Evolutionary conservation across 2,797 vertebrate species (phyloP), one percentile per base, ranked within the genome.

Genomic region (Arremon aurantiirostris): DNA sequence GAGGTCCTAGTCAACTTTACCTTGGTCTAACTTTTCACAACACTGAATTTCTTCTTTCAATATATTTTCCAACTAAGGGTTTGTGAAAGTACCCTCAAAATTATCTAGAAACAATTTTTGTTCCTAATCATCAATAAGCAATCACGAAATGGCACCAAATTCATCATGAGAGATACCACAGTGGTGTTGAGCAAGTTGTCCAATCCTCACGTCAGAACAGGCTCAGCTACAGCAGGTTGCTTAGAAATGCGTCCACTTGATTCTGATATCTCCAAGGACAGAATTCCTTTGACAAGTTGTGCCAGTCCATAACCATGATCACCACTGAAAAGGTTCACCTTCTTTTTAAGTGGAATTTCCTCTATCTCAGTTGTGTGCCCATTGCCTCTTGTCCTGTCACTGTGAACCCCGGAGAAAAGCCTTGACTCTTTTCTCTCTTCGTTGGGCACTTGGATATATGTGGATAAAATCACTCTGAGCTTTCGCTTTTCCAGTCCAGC

Each of bases 331-430:
- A 55, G 11, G 24, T 46, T 41, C 63, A 32, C 13, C 22, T 73
- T 60, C 47, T 37, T 20, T 73, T 70, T 27, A 70, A 52, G 27
- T 63, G n/a, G 27, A 50, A n/a, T 70, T 86, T 61, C 32, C 22
- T 66, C 5, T 55, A 26, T 63, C 32, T 81, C 14, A 23, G 0
- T 30, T 30, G 1, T 50, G 17, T 44, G 8, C 13, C 13, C 1
- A 4, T 49, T 90, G 26, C 23, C 32, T 77, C 13, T 60, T 72
- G 30, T 63, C 10, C 24, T 39, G 18, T 50, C 37, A 10, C 28
- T 57, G 32, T 57, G 26, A 78, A 49, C 23, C 12, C 18, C n/a
- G 1, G 2, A 42, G 37, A 46, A 53, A 39, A 60, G 5, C 15
- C 42, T 81, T 0, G 2, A 10, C 28, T 20, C 3, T 64, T 81